phyloP scores from a whole-genome alignment of 2,888 invertebrate species.

The Tholera decimalis region DNA sequence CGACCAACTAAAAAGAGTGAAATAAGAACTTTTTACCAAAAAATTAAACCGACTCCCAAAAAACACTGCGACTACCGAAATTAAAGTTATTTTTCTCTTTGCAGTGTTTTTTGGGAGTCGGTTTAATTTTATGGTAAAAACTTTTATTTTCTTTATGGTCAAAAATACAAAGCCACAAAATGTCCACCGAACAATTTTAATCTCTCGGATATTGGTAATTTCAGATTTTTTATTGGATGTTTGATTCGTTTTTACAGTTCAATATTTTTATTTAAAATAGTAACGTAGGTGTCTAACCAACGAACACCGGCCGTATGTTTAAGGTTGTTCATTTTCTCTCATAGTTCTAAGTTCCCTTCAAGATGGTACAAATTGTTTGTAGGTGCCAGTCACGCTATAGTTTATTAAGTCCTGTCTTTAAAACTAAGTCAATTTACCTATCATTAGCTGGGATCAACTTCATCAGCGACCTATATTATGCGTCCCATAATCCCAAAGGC shows the following conservation, averaged over 20 bases:
- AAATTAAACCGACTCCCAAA: too few species aligned
- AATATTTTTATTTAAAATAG: neutral
- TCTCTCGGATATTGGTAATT: neutral
- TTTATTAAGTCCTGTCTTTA: slow-evolving; percentile 11
- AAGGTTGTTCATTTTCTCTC: too few species aligned
- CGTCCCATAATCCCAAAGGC: slow-evolving; percentile 19
- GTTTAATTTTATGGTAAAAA: too few species aligned
- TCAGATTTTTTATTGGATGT: neutral
- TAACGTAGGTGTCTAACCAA: too few species aligned
- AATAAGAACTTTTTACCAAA: too few species aligned
- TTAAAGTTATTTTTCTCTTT: too few species aligned
- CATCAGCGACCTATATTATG: slow-evolving; percentile 24
- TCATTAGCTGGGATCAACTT: slow-evolving; percentile 38
- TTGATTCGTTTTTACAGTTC: neutral
- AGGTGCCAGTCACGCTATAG: neutral
- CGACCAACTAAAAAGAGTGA: too few species aligned
- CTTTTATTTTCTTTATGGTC: slow-evolving; percentile 1
- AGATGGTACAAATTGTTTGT: too few species aligned
- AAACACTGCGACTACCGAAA: too few species aligned
- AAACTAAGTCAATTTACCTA: slow-evolving; percentile 36
- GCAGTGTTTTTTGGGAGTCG: too few species aligned
- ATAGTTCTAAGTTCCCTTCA: neutral
- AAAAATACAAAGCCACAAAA: neutral
- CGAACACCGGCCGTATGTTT: too few species aligned
- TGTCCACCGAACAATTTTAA: slow-evolving; percentile 1